phyloP scores from a whole-genome alignment of 2,113 vertebrate genomes.

The Halichoerus grypus region DNA sequence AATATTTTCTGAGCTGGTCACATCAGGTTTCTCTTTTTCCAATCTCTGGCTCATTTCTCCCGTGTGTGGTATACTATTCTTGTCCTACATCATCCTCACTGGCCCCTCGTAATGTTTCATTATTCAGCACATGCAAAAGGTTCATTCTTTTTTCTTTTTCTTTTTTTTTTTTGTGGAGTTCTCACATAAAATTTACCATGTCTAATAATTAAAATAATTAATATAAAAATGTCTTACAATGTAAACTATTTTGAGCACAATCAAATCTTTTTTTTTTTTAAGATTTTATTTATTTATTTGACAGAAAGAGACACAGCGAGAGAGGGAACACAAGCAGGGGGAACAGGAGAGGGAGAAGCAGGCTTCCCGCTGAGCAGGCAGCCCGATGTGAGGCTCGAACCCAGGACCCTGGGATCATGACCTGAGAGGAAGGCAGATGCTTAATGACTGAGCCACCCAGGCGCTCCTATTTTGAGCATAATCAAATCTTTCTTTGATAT shows the following conservation, averaged over 20 bases:
- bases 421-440: too few relatives aligned
- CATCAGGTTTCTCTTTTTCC: background rate
- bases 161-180: background rate
- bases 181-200: background rate
- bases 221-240: constrained; percentile 40
- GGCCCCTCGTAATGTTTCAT: too few relatives aligned
- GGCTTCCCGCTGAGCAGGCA: too few relatives aligned
- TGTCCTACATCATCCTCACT: accelerated
- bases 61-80: accelerated
- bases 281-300: too few relatives aligned
- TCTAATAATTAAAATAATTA: constrained; percentile 32
- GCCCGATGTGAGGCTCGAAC: too few relatives aligned
- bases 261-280: too few relatives aligned
- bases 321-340: too few relatives aligned
- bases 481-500: background rate
- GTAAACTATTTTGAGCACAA: background rate
- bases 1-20: background rate
- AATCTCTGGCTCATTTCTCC: background rate
- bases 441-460: too few relatives aligned
- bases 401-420: too few relatives aligned
- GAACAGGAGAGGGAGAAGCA: too few relatives aligned
- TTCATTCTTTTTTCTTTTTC: too few relatives aligned
- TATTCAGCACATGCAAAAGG: background rate
- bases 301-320: too few relatives aligned
- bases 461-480: background rate